Conservation (phyloP, 2,888 invertebrate genomes). For the Tetragonula carbonaria region DNA sequence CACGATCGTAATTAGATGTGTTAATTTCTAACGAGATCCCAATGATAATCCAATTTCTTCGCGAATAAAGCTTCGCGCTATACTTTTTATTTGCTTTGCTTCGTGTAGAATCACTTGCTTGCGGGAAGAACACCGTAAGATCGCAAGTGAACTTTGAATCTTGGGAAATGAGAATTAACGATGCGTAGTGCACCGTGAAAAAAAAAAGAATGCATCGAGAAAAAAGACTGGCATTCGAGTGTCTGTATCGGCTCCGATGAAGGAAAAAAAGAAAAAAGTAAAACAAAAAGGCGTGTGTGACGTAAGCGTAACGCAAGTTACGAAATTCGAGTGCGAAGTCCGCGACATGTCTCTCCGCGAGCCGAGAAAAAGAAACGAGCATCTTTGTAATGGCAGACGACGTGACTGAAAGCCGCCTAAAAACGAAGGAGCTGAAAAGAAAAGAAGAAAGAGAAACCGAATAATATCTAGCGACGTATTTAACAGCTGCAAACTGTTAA, state of each 20-base stretch:
- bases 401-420: background rate
- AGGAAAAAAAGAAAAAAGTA: background rate
- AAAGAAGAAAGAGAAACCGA: background rate
- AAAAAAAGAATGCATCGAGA: background rate
- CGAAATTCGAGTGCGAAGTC: constrained; percentile 32
- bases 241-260: background rate
- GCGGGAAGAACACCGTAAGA: too few species aligned
- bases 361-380: background rate
- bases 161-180: background rate
- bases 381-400: background rate
- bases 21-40: too few species aligned
- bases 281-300: constrained; percentile 1
- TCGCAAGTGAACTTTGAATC: background rate
- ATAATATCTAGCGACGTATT: background rate
- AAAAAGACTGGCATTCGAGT: too few species aligned
- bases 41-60: too few species aligned
- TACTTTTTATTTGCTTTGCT: too few species aligned
- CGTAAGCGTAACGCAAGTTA: constrained; percentile 10
- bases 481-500: background rate
- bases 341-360: constrained; percentile 1
- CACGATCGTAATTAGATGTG: too few species aligned
- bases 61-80: too few species aligned
- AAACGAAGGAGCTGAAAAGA: background rate
- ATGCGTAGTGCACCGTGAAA: background rate
- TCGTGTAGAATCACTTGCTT: background rate